Evolutionary conservation across 2,888 invertebrate species (phyloP).

Genomic region (Drosophila ochracea): DNA sequence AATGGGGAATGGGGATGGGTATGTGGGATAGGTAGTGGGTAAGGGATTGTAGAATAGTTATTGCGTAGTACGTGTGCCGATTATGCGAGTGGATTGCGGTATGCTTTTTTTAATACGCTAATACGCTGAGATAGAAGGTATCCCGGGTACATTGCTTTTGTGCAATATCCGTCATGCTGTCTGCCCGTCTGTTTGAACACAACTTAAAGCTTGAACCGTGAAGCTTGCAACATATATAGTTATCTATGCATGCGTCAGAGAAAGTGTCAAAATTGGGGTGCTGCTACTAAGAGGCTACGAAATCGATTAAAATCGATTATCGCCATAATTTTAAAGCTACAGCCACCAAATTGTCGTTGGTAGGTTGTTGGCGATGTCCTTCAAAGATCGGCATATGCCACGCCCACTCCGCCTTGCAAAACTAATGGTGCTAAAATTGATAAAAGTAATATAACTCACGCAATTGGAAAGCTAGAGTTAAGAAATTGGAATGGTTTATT

Average conservation of each 20-base stretch:
- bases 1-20: conserved; percentile 5
- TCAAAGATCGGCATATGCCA: neutral
- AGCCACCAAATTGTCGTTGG: neutral
- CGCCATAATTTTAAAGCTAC: neutral
- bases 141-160: neutral
- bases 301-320: neutral
- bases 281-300: too few species aligned
- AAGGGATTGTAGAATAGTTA: neutral
- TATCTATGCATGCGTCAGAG: neutral
- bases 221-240: neutral
- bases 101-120: conserved; percentile 11
- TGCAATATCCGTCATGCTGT: neutral
- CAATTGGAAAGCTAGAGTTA: neutral
- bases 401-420: neutral
- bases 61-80: conserved; percentile 65
- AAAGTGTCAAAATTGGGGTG: neutral
- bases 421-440: neutral
- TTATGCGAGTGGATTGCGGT: conserved; percentile 55
- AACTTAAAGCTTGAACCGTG: neutral
- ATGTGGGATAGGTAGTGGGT: neutral
- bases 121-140: neutral
- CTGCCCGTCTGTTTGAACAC: neutral
- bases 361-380: neutral
- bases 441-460: neutral
- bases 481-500: neutral